Evolutionary conservation across 2,113 vertebrate species (phyloP).

Genomic region (Gobiocypris rarus): DNA sequence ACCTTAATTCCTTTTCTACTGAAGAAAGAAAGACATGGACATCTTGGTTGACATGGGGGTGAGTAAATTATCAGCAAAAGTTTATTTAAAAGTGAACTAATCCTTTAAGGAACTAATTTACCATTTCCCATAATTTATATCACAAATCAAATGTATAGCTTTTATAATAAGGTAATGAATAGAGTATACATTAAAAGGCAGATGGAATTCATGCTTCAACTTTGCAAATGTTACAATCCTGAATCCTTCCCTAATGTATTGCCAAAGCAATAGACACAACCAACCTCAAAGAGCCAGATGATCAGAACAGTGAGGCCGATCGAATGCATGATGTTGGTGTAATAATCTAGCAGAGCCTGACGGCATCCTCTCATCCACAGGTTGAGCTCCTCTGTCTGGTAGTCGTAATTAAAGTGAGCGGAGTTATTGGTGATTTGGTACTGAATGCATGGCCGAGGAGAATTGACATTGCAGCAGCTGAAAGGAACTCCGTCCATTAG

Average conservation of each 20-base stretch:
- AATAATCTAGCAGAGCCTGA: slow-evolving; percentile 83
- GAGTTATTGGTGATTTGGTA: slow-evolving; percentile 81
- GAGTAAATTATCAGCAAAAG: too few species aligned
- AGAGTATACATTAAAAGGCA: neutral
- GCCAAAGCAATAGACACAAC: neutral
- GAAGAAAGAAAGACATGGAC: too few species aligned
- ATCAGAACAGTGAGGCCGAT: slow-evolving; percentile 79
- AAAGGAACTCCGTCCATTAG: slow-evolving; percentile 86
- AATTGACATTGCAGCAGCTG: slow-evolving; percentile 88
- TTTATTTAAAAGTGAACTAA: too few species aligned
- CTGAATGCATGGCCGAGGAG: slow-evolving; percentile 88
- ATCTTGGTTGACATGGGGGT: too few species aligned
- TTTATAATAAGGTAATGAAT: neutral
- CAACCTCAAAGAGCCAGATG: slow-evolving; percentile 90
- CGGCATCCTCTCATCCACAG: slow-evolving; percentile 85
- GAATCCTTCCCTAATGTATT: neutral
- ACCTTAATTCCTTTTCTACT: too few species aligned
- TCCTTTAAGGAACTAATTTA: neutral
- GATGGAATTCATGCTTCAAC: too few species aligned
- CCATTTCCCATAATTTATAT: neutral
- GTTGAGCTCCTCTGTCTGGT: slow-evolving; percentile 80
- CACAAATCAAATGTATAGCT: neutral
- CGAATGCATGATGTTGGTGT: slow-evolving; percentile 81
- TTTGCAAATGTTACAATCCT: neutral
- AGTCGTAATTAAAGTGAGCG: slow-evolving; percentile 81